These are phyloP conservation scores for Cuniculus paca DNA, from an alignment of 2,797 vertebrate genomes.

Conservation along the genomic window DNA sequence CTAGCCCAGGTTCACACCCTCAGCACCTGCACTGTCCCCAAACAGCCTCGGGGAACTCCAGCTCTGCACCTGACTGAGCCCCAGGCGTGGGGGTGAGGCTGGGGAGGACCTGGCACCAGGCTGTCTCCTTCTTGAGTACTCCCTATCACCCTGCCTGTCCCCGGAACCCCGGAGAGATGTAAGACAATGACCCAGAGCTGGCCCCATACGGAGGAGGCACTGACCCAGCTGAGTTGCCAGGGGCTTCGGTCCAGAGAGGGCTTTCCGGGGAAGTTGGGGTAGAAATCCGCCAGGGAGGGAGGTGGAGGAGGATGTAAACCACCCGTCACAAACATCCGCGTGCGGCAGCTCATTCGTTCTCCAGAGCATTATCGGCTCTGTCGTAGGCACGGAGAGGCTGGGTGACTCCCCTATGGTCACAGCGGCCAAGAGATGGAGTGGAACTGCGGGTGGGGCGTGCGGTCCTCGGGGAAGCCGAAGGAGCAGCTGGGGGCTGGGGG, in stretches of 20 bases:
- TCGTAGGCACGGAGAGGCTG: not conserved
- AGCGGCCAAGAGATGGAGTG: not conserved
- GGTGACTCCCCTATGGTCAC: not conserved
- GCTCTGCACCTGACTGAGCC: not conserved
- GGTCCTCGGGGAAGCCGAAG: not conserved
- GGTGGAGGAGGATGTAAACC: not conserved
- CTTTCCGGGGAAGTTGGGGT: not conserved
- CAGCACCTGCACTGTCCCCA: not conserved
- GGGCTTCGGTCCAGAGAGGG: not conserved
- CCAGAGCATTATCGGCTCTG: accelerated
- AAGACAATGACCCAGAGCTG: not conserved
- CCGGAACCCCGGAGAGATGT: not conserved
- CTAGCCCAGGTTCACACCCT: not conserved
- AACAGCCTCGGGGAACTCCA: slow-evolving; percentile 34
- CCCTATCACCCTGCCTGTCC: not conserved
- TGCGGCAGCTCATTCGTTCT: accelerated
- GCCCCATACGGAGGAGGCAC: accelerated
- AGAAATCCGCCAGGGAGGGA: not conserved
- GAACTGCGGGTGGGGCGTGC: not conserved
- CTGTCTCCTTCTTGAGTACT: not conserved
- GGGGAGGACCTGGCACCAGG: not conserved
- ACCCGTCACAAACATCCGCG: too few species aligned
- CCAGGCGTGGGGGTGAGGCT: accelerated
- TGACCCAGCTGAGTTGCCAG: accelerated
- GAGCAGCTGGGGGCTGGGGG: not conserved